Evolutionary conservation across 2,113 vertebrate genomes (phyloP).

Genomic region (Notothenia rossii): DNA sequence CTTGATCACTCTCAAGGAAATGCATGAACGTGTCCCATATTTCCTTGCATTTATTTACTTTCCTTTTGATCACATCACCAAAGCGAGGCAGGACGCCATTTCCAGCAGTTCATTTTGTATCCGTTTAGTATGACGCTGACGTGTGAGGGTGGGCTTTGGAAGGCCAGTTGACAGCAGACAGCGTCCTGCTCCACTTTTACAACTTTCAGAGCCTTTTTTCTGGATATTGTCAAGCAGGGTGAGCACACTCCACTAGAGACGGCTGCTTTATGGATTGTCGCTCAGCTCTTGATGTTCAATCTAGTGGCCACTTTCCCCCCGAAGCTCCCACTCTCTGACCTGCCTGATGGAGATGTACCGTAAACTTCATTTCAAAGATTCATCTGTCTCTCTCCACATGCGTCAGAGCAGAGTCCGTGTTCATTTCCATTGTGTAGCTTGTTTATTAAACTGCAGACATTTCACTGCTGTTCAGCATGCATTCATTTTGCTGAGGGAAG

Average conservation of each 20-base stretch:
- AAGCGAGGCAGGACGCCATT: too few species aligned
- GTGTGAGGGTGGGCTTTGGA: not conserved
- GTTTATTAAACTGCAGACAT: constrained; percentile 25
- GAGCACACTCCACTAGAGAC: constrained; percentile 47
- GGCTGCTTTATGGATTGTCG: constrained; percentile 35
- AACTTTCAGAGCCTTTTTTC: constrained; percentile 15
- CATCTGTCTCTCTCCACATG: constrained; percentile 11
- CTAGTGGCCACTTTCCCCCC: constrained; percentile 36
- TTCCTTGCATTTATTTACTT: too few species aligned
- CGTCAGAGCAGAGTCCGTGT: not conserved
- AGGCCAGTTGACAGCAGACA: not conserved
- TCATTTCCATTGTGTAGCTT: not conserved
- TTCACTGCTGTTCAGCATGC: constrained; percentile 14
- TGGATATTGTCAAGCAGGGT: constrained; percentile 27
- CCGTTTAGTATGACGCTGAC: too few species aligned
- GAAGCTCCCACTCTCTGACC: constrained; percentile 26
- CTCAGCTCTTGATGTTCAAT: constrained; percentile 46
- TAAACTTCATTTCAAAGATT: constrained; percentile 3
- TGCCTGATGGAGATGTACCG: constrained; percentile 8
- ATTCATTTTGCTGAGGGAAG: constrained; percentile 2
- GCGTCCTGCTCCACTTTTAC: constrained; percentile 5
- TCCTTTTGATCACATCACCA: too few species aligned
- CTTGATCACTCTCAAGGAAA: too few species aligned
- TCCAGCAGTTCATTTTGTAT: too few species aligned
- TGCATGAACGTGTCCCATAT: too few species aligned